phyloP scores from a whole-genome alignment of 2,113 vertebrate genomes.

The Rostratula benghalensis region DNA sequence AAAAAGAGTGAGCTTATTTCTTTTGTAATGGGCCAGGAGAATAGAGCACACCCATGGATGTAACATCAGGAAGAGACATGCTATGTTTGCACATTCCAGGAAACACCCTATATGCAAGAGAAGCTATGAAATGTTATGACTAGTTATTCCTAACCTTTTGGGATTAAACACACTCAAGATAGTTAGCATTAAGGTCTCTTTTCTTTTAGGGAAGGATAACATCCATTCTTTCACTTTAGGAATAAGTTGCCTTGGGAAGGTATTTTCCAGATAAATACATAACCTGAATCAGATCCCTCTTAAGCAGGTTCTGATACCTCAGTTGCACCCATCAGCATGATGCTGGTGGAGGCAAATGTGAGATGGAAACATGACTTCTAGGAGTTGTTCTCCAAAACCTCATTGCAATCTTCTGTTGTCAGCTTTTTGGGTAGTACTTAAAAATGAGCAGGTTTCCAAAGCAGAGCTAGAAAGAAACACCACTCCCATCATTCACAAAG shows the following conservation, averaged over 20 bases:
- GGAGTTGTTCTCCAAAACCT: background rate
- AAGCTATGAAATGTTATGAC: background rate
- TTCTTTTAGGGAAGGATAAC: background rate
- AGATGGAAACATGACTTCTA: constrained; percentile 10
- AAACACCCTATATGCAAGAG: background rate
- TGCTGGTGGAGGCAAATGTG: background rate
- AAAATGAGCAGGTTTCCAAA: background rate
- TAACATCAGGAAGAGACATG: background rate
- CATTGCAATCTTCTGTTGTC: background rate
- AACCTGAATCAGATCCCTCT: background rate
- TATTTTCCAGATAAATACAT: background rate
- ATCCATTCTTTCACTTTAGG: background rate
- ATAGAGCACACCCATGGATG: background rate
- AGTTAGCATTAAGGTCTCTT: background rate
- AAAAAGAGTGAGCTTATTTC: background rate
- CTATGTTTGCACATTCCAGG: background rate
- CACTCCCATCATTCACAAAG: background rate
- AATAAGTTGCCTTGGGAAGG: background rate
- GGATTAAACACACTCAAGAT: background rate
- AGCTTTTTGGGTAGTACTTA: background rate
- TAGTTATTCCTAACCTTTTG: background rate
- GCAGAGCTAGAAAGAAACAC: background rate
- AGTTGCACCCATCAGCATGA: background rate
- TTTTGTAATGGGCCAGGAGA: background rate
- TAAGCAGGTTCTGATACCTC: background rate